These are phyloP conservation scores for Trichogramma pretiosum DNA, from an alignment of 1,140 invertebrate genomes.

Conservation along the genomic window DNA sequence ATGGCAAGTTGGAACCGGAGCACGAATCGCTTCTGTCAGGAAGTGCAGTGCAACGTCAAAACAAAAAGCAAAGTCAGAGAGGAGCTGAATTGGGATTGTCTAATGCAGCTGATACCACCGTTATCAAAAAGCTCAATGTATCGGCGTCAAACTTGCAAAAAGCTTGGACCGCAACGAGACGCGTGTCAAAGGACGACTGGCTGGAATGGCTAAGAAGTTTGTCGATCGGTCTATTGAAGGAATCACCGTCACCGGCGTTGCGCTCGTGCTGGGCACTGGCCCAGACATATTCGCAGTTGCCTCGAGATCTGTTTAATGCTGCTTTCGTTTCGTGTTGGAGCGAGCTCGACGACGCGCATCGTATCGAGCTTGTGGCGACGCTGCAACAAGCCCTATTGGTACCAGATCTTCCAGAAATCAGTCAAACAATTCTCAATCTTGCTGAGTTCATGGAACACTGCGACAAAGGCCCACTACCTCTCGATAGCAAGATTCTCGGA, in stretches of 20 bases:
- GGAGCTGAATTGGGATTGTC: conserved; percentile 29
- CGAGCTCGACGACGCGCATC: conserved; percentile 73
- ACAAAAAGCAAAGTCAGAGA: conserved; percentile 52
- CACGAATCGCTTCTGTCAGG: conserved; percentile 59
- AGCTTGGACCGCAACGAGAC: conserved; percentile 80
- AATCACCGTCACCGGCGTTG: conserved; percentile 89
- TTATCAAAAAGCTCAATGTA: conserved; percentile 72
- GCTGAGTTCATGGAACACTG: conserved; percentile 99
- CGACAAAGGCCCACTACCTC: conserved; percentile 87
- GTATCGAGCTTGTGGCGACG: conserved; percentile 78
- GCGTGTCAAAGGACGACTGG: conserved; percentile 97
- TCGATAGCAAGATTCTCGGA: conserved; percentile 75
- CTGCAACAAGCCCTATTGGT: conserved; percentile 84
- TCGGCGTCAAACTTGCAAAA: conserved; percentile 75
- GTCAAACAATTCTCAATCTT: conserved; percentile 93
- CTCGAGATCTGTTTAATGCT: conserved; percentile 94
- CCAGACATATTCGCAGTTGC: conserved; percentile 86
- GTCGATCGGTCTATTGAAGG: conserved; percentile 87
- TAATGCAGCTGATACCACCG: conserved; percentile 57
- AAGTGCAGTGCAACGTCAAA: conserved; percentile 48
- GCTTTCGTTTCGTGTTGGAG: conserved; percentile 99
- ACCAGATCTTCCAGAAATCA: conserved; percentile 92
- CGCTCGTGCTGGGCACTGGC: conserved; percentile 85
- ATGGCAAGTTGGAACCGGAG: conserved; percentile 1
- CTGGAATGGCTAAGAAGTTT: conserved; percentile 89